A percentile compares a stretch with the other conserved stretches of the same genome.
These are phyloP conservation scores for Volucella zonaria DNA, from an alignment of 2,888 invertebrate species.

Conservation along the genomic window DNA sequence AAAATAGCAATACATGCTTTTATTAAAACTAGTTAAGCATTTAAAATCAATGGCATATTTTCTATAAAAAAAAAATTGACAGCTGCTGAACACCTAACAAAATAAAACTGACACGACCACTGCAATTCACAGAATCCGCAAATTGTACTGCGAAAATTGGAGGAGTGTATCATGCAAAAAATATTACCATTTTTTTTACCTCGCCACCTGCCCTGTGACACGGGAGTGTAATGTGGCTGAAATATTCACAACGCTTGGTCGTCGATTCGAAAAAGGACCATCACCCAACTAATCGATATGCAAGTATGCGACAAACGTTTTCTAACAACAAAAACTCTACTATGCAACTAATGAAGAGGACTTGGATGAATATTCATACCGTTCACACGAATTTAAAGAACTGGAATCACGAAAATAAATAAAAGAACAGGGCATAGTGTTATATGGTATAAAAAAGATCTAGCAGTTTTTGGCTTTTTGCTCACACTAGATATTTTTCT, in stretches of 20 bases:
- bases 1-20: no score
- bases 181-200: background rate
- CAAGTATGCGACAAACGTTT: background rate
- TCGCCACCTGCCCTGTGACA: background rate
- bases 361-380: background rate
- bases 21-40: no score
- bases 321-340: background rate
- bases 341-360: background rate
- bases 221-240: slow-evolving; percentile 11
- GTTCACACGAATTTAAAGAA: background rate
- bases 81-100: no score
- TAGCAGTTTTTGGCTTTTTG: background rate
- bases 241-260: background rate
- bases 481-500: background rate
- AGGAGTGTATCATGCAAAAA: no score
- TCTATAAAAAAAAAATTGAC: no score
- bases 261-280: background rate
- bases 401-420: background rate
- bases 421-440: background rate
- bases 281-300: slow-evolving; percentile 1
- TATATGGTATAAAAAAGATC: background rate
- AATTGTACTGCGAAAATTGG: no score
- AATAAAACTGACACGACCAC: no score
- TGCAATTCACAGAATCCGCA: no score
- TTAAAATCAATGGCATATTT: no score